These are phyloP conservation scores for Micromussa lordhowensis DNA, from an alignment of 92 coral and sea anemone species.

Conservation along the genomic window DNA sequence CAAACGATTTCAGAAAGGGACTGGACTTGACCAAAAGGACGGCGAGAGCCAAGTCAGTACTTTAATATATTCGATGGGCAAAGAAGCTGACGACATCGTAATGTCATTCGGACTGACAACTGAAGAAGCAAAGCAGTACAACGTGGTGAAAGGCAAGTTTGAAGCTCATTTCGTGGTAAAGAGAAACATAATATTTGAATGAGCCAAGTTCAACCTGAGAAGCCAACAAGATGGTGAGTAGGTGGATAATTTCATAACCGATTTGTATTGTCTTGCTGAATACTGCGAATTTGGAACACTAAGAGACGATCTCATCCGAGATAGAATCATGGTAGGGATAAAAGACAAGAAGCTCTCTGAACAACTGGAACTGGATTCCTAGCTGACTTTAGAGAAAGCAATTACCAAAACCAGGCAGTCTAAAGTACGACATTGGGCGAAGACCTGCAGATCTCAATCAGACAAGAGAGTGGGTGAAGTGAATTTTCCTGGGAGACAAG, in stretches of 20 bases:
- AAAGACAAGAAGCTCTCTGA: slow-evolving; percentile 55
- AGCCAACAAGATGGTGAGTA: slow-evolving; percentile 28
- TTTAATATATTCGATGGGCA: slow-evolving; percentile 66
- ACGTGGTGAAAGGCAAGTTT: slow-evolving; percentile 31
- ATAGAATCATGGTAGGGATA: slow-evolving; percentile 40
- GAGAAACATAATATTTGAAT: slow-evolving; percentile 19
- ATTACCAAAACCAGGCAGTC: slow-evolving; percentile 25
- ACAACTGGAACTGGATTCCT: slow-evolving; percentile 43
- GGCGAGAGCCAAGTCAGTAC: slow-evolving; percentile 66
- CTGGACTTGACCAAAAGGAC: slow-evolving; percentile 57
- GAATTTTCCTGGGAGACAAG: neutral
- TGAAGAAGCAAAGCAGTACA: slow-evolving; percentile 47
- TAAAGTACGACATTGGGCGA: slow-evolving; percentile 25
- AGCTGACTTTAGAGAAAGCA: slow-evolving; percentile 57
- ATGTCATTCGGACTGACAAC: slow-evolving; percentile 35
- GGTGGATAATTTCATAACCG: slow-evolving; percentile 41
- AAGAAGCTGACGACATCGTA: slow-evolving; percentile 58
- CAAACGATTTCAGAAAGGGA: slow-evolving; percentile 51
- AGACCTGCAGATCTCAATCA: neutral
- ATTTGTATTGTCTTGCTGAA: neutral
- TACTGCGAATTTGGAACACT: slow-evolving; percentile 33
- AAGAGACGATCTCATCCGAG: slow-evolving; percentile 37
- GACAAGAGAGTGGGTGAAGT: slow-evolving; percentile 14
- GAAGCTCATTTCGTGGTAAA: slow-evolving; percentile 24
- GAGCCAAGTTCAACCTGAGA: slow-evolving; percentile 41